Base-by-base conservation (phyloP, 2,888 invertebrate genomes). In the Tachina fera region DNA sequence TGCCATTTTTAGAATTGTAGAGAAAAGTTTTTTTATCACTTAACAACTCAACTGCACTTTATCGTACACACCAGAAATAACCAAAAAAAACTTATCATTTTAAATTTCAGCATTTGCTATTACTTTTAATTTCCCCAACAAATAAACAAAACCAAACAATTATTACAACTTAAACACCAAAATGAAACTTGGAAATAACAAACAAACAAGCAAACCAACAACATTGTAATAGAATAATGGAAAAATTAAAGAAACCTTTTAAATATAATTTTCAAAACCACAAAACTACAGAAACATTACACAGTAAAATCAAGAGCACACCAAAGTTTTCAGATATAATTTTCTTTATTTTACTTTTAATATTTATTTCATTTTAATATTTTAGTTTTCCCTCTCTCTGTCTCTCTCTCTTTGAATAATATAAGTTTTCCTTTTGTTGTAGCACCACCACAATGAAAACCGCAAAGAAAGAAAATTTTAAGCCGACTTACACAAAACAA, bases 231-330 rank as follows among this genome's bases (percentile, higher is more conserved):
- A 19, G 19, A 67, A 67, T 75, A 47, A 53, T 58, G 39, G 60
- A 45, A 51, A 68, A 67, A 43, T 75, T 61, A 39, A 58, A 61
- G 39, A 67, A 83, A 71, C 53, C 72, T 19, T 47, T 81, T 74
- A 16, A 49, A 80, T 71, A 80, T 61, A 84, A 81, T 84, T 81
- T 77, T 84, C 74, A 84, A 81, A 77, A 84, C 84, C 84, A 77
- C 81, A 84, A 77, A 68, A 77, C 81, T 81, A 61, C 81, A 75
- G 31, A 60, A 81, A 75, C 45, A 70, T 47, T 22, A 68, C 49
- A 74, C 65, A 79, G 39, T 47, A 39, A 68, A 75, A 75, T 9
- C 41, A 51, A 67, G 49, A 74, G 67, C 74, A 80, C 79, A 80
- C 58, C 60, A 58, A 56, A 45, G 11, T 65, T 58, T 65, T 22